Evolutionary conservation across 2,888 invertebrate species (phyloP), one percentile per base, ranked within the genome.

Genomic region (Coelopa pilipes): DNA sequence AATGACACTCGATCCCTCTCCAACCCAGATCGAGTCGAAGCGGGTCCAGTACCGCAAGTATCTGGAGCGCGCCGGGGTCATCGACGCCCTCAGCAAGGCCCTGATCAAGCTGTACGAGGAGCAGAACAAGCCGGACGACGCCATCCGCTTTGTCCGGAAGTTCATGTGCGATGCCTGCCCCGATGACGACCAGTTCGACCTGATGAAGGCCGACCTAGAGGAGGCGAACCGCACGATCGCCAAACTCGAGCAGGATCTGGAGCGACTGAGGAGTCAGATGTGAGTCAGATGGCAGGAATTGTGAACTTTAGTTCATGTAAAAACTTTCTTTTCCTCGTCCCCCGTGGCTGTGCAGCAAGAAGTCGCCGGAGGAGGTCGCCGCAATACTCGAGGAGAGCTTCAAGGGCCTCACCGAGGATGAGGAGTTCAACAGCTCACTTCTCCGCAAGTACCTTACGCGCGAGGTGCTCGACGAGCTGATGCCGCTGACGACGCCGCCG

Each of bases 391-490:
- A 90, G 76, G 87, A 87, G 53, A 89, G 89, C 70, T 91, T 89
- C 82, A 85, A 86, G 76, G 87, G 88, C 60, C 86, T 90, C 62
- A 85, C 89, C 76, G 89, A 87, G 72, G 87, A 86, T 66, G 87
- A 88, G 67, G 89, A 90, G 79, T 89, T 90, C 82, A 83, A 88
- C 57, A 74, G 65, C 10, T 92, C 92, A 5, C 85, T 93, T 78
- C 82, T 93, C 80, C 92, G 92, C 85, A 91, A 92, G 85, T 89
- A 91, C 84, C 86, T 91, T 62, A 89, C 89, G 45, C 87, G 88
- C 74, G 89, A 89, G 45, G 81, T 90, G n/a, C 87, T 90, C 74
- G 89, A 90, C 79, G 85, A 87, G 70, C 87, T 90, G 73, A 90
- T 91, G 87, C 82, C 82, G 75, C 86, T 88, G 69, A 90, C 89